Evolutionary conservation across 2,797 vertebrate genomes (phyloP), one percentile per base, ranked within the genome.

Genomic region (Sebastes taczanowskii): DNA sequence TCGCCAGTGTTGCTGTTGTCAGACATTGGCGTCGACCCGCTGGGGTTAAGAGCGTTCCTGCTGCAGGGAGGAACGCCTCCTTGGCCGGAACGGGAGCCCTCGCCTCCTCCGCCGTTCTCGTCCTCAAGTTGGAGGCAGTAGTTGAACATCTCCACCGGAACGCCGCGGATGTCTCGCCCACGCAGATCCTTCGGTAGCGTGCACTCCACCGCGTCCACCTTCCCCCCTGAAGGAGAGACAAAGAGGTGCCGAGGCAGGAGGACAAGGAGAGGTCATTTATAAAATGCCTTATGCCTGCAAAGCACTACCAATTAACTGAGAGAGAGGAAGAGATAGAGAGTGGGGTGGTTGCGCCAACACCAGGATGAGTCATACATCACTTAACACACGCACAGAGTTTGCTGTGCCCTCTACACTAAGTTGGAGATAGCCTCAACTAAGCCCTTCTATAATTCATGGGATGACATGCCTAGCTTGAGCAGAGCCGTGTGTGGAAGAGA

Each of bases 71-170:
- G 87, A 76, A 72, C 81, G 9, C 85, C 86, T 59, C 82, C 91
- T 59, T 83, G 88, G 88, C 97, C 96, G 16, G 97, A 16, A 89
- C 95, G 88, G 10, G 86, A 68, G 4, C 83, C 89, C 13, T 86
- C 96, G 79, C 83, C 94, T 89, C 87, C 89, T 91, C 88, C 96
- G 68, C 96, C 97, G 29, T 97, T 98, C 89, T 98, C 97, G 4
- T 98, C 98, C 42, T 98, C 98, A 70, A 99, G 91, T 86, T 98
- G 97, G 74, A 98, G 97, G 91, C 99, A 99, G 92, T 99, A 99
- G 95, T 97, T 98, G 92, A 99, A 99, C 98, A 99, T 99, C 94
- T 99, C 99, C 94, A 99, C 96, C 3, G 99, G 99, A 74, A 99
- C 97, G 67, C 96, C 91, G 0, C 98, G 95, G 94, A 99, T 99